Base-by-base conservation (phyloP, 1,140 invertebrate species). In the Musca domestica region DNA sequence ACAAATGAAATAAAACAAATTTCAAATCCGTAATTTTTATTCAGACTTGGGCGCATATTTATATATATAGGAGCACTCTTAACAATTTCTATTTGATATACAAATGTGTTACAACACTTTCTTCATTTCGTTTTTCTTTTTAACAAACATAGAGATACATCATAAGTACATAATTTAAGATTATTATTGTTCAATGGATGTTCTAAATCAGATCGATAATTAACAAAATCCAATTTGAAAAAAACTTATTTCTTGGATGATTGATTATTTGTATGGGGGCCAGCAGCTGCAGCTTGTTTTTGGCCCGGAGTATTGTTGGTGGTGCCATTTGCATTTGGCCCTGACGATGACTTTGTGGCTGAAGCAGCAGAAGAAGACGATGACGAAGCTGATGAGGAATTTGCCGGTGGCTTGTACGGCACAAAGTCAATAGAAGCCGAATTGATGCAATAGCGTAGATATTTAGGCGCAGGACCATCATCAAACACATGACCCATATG, bases 401-500 rank as follows among this genome's bases (percentile, higher is more conserved):
- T 74, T 41, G 56, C 34, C 19, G 56, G 41, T 64, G 25, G 20
- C 69, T 74, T 77, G 47, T 63, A 14, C 23, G 71, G 56, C 34
- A 88, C 86, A 83, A 96, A 96, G 76, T 89, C 88, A 71, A 96
- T 86, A 5, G 94, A 90, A 5, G 92, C 92, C 25, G 93, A 95
- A 83, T 98, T 98, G 84, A 98, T 95, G 85, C 97, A 99, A 87
- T 95, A 99, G 22, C 97, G 88, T 80, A 95, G 92, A 78, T 91
- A 90, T 41, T 92, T 96, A 64, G 95, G 94, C 74, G 91, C 89
- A 17, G 97, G 97, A 72, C 97, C 97, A 83, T 99, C 97, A 80
- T 97, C 93, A 70, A 98, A 99, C 54, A 98, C 94, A 82, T 99
- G 97, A 54, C 97, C 97, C 73, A 99, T 87, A 85, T 99, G 97